Evolutionary conservation across 2,797 vertebrate species (phyloP).

Genomic region (Uromys caudimaculatus): DNA sequence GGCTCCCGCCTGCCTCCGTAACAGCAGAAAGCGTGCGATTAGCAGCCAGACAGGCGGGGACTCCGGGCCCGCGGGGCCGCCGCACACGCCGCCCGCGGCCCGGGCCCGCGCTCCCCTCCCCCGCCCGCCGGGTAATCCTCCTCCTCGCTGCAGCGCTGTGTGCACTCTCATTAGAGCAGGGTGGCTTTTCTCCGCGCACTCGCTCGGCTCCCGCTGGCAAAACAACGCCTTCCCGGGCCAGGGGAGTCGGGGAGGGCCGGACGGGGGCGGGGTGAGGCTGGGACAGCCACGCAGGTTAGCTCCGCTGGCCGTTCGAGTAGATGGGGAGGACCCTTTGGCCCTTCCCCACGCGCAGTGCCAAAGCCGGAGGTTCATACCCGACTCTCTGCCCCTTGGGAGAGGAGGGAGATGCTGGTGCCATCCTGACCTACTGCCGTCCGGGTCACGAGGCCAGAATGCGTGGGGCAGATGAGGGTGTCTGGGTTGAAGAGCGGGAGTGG

Average conservation of each 20-base stretch:
- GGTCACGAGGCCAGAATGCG: constrained; percentile 31
- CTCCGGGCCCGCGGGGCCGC: constrained; percentile 80
- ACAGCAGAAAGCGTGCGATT: constrained; percentile 88
- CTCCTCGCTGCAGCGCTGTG: constrained; percentile 80
- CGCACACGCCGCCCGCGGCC: constrained; percentile 83
- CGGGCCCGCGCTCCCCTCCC: constrained; percentile 78
- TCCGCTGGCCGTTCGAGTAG: not conserved
- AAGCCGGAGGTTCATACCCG: constrained; percentile 40
- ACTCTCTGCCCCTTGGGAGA: not conserved
- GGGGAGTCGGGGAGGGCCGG: constrained; percentile 73
- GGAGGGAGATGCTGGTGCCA: not conserved
- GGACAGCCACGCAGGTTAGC: constrained; percentile 69
- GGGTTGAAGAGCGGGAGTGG: constrained; percentile 39
- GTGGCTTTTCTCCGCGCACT: constrained; percentile 86
- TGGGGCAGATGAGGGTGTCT: constrained; percentile 59
- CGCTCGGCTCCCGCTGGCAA: constrained; percentile 84
- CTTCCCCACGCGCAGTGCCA: constrained; percentile 14
- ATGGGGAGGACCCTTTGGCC: constrained; percentile 11
- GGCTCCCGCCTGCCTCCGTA: constrained; percentile 84
- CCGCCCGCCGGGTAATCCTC: constrained; percentile 81
- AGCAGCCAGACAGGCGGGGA: constrained; percentile 87
- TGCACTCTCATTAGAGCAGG: constrained; percentile 84
- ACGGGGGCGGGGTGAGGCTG: constrained; percentile 49
- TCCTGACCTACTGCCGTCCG: constrained; percentile 39
- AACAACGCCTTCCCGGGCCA: constrained; percentile 86